phyloP scores from a whole-genome alignment of 2,113 vertebrate genomes.

The Menidia beryllina region DNA sequence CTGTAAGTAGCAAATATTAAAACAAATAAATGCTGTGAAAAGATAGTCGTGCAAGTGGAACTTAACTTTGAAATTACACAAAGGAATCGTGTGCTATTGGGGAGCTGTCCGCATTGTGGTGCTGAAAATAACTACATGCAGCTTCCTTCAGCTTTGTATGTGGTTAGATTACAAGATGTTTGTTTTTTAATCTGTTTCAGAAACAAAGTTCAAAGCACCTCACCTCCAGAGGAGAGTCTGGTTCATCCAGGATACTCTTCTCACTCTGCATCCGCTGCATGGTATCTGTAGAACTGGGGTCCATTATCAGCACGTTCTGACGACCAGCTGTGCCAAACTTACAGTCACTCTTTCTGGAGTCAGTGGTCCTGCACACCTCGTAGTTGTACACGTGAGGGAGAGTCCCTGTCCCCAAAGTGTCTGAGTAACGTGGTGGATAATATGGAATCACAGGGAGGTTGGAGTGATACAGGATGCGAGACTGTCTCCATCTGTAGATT shows the following conservation, averaged over 20 bases:
- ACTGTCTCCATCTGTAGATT: slow-evolving; percentile 44
- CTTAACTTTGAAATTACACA: no score
- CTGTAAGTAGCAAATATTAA: no score
- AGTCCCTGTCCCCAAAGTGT: not conserved
- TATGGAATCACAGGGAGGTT: not conserved
- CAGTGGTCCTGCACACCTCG: slow-evolving; percentile 18
- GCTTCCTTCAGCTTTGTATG: no score
- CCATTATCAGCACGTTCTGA: slow-evolving; percentile 1
- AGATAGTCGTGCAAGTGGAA: no score
- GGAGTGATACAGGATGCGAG: slow-evolving; percentile 23
- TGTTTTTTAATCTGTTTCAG: no score
- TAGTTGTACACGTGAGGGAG: slow-evolving; percentile 13
- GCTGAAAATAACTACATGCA: no score
- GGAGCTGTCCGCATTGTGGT: no score
- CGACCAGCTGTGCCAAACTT: not conserved
- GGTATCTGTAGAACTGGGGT: slow-evolving; percentile 17
- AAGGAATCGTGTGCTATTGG: no score
- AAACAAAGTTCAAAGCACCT: no score
- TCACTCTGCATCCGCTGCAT: slow-evolving; percentile 24
- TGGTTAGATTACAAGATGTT: no score
- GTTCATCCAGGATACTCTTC: slow-evolving; percentile 31
- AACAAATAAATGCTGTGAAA: no score
- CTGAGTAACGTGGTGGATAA: slow-evolving; percentile 36
- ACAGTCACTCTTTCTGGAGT: slow-evolving; percentile 33
- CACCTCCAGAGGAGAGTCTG: slow-evolving; percentile 24